phyloP scores from a whole-genome alignment of 2,113 vertebrate species.

The Rhadina sibilatrix region DNA sequence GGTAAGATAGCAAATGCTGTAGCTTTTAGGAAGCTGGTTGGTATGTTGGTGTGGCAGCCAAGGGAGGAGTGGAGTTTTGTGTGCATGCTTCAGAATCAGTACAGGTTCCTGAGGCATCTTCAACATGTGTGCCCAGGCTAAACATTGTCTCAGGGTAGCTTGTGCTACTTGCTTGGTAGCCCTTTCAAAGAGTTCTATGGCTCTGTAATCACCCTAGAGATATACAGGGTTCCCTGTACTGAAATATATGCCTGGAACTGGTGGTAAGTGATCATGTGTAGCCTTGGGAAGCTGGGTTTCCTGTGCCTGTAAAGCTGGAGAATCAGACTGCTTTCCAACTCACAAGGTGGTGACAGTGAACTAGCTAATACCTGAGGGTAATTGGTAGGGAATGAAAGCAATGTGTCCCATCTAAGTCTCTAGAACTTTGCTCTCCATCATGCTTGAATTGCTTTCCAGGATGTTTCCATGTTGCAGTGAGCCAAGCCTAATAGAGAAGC shows the following conservation, averaged over 20 bases:
- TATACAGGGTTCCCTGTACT: background rate
- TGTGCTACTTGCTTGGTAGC: background rate
- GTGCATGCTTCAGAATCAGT: background rate
- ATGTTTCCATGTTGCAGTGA: background rate
- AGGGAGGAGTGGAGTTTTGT: background rate
- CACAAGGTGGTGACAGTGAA: background rate
- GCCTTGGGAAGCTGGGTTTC: background rate
- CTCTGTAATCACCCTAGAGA: background rate
- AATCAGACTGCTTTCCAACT: background rate
- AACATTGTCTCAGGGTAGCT: background rate
- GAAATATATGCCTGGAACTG: background rate
- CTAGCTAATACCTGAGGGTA: background rate
- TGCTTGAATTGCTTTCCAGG: background rate
- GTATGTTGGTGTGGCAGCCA: background rate
- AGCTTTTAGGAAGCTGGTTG: background rate
- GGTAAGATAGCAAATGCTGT: background rate
- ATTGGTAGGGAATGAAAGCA: background rate
- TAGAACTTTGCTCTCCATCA: background rate
- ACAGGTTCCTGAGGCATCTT: background rate
- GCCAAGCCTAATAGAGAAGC: background rate
- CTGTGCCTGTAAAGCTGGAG: background rate
- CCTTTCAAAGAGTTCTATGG: background rate
- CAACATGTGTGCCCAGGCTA: background rate
- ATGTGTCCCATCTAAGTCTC: background rate
- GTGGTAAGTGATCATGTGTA: background rate